Percentiles rank a stretch among this genome's conserved stretches.
Conservation (phyloP, 2,113 vertebrate species). For the Macroglossus sobrinus region DNA sequence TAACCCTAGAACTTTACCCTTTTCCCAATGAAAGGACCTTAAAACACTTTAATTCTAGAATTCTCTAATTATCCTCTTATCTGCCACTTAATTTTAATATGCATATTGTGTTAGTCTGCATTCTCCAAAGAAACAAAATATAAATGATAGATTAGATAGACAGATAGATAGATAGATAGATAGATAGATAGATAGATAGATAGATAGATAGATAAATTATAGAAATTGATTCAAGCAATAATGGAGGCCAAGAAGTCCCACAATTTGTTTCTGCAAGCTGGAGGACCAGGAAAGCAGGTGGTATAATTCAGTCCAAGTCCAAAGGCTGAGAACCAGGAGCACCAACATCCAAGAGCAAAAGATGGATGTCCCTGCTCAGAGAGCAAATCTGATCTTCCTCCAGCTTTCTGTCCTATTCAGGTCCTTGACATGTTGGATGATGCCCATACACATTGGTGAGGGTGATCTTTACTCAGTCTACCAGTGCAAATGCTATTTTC, state of each 20-base stretch:
- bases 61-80: conserved; percentile 8
- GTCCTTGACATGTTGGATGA: background rate
- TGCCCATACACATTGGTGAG: background rate
- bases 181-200: too few relatives aligned
- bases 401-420: background rate
- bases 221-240: background rate
- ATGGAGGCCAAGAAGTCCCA: background rate
- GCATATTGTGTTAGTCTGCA: background rate
- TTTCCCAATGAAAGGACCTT: conserved; percentile 2
- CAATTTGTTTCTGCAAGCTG: background rate
- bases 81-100: background rate
- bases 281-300: background rate
- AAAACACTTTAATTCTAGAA: background rate
- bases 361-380: background rate
- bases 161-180: too few relatives aligned
- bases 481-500: background rate
- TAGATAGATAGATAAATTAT: background rate
- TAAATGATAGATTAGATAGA: too few relatives aligned
- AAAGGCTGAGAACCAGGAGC: background rate
- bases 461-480: background rate
- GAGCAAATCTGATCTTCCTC: background rate
- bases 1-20: background rate
- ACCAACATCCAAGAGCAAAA: background rate
- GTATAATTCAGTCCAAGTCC: background rate
- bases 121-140: background rate